Evolutionary conservation across 35 echinoderm and acorn worm genomes (phyloP).

Genomic region (Hemicentrotus pulcherrimus): DNA sequence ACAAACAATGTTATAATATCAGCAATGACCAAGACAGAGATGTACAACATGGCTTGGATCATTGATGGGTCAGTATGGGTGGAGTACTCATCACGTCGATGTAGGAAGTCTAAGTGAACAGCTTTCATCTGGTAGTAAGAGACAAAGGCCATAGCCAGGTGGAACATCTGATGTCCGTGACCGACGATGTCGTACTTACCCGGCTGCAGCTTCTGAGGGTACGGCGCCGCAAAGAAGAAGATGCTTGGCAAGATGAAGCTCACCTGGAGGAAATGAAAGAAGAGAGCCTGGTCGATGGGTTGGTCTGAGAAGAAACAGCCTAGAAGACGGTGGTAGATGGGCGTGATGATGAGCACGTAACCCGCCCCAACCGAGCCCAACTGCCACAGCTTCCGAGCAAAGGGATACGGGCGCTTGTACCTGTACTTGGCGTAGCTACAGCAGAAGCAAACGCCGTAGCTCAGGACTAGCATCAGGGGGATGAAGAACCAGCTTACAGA

Average conservation of each 20-base stretch:
- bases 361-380: constrained; percentile 66
- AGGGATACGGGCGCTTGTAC: constrained; percentile 85
- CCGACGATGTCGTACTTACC: constrained; percentile 88
- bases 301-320: constrained; percentile 22
- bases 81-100: constrained; percentile 58
- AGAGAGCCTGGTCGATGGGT: constrained; percentile 56
- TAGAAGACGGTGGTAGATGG: constrained; percentile 65
- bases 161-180: constrained; percentile 89
- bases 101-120: constrained; percentile 64
- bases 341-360: constrained; percentile 62
- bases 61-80: constrained; percentile 46
- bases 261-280: constrained; percentile 63
- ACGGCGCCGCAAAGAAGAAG: constrained; percentile 88
- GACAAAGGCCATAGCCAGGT: constrained; percentile 78
- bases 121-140: constrained; percentile 76
- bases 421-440: constrained; percentile 90
- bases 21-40: constrained; percentile 52
- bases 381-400: constrained; percentile 85
- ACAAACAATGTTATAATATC: constrained; percentile 63
- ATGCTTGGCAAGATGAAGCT: constrained; percentile 58
- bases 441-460: constrained; percentile 66
- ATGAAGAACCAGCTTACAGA: constrained; percentile 57
- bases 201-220: constrained; percentile 80
- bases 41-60: constrained; percentile 42
- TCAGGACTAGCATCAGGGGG: constrained; percentile 61